These are phyloP conservation scores for Clamator glandarius DNA, from an alignment of 2,797 vertebrate genomes.

Conservation along the genomic window DNA sequence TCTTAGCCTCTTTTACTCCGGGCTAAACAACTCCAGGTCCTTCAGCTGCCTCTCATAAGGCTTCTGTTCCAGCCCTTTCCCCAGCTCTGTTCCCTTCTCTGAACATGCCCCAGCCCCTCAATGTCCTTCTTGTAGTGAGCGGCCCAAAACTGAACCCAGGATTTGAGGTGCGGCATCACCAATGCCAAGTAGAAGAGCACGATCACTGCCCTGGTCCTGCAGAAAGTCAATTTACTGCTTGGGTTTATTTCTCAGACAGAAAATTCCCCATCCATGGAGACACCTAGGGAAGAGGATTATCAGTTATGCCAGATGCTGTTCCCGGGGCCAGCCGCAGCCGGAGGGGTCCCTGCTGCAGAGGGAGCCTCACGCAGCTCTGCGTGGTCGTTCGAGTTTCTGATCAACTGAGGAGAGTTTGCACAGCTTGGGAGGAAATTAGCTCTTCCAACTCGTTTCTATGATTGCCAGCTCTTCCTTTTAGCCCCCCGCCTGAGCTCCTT, in stretches of 20 bases:
- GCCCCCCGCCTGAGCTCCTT: slow-evolving; percentile 20
- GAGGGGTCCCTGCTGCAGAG: background rate
- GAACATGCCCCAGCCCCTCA: too few species aligned
- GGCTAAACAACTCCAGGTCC: too few species aligned
- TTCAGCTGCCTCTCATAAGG: too few species aligned
- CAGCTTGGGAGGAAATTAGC: slow-evolving; percentile 59
- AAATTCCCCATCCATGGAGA: background rate
- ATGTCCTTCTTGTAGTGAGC: too few species aligned
- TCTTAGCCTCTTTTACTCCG: too few species aligned
- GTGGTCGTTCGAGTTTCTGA: background rate
- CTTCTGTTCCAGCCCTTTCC: too few species aligned
- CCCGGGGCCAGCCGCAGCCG: fast-evolving
- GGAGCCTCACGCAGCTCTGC: background rate
- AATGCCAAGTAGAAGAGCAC: too few species aligned
- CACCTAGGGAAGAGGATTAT: fast-evolving
- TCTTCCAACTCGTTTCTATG: background rate
- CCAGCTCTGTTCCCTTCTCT: too few species aligned
- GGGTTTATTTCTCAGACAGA: background rate
- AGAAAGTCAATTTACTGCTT: background rate
- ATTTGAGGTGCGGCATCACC: too few species aligned
- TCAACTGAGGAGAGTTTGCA: slow-evolving; percentile 15
- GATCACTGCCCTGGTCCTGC: too few species aligned
- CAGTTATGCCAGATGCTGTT: background rate
- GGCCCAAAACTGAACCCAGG: too few species aligned
- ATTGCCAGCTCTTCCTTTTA: slow-evolving; percentile 10